Base-by-base conservation (phyloP, 2,888 invertebrate species). In the Eumacrocentrus americanus region DNA sequence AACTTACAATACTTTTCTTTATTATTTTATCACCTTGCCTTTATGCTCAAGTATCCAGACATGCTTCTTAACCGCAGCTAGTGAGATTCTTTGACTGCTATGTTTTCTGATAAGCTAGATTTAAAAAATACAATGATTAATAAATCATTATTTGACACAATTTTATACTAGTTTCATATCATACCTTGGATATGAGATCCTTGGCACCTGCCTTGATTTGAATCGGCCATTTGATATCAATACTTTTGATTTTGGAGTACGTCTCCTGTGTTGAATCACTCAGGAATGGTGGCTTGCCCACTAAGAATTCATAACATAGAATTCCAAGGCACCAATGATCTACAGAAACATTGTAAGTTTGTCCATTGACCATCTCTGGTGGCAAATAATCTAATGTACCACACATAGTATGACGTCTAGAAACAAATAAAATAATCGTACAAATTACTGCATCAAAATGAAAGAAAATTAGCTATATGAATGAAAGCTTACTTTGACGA, bases 281-380 rank as follows among this genome's bases (percentile, higher is more conserved):
- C 76, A 98, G 95, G 82, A 99, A 99, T 0, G 98, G 98, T 0
- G 98, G 95, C 61, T 85, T 86, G 0, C 98, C 98, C 0, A 92
- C 91, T 1, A 98, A 83, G 77, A 98, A 95, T 81, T 99, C 98
- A 71, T 94, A 99, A 65, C 94, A 90, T 3, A 94, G 82, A 50
- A 94, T 88, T 3, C 98, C 98, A 58, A 95, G 84, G 74, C 96
- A 95, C 98, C 98, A 99, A 71, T 95, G 88, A 82, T 99, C 98
- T 0, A 94, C 91, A 62, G 87, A 88, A 59, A 92, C 88, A 71
- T 92, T 89, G 76, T 99, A 97, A 0, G 85, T 82, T 72, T 88
- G 85, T 0, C 91, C 89, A 67, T 89, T 89, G 5, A 99, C 89
- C 96, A 99, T 98, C 83, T 99, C 98, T 5, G 98, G 98, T 0